Evolutionary conservation across 2,797 vertebrate species (phyloP).

Genomic region (Melanotaenia pygmaea): DNA sequence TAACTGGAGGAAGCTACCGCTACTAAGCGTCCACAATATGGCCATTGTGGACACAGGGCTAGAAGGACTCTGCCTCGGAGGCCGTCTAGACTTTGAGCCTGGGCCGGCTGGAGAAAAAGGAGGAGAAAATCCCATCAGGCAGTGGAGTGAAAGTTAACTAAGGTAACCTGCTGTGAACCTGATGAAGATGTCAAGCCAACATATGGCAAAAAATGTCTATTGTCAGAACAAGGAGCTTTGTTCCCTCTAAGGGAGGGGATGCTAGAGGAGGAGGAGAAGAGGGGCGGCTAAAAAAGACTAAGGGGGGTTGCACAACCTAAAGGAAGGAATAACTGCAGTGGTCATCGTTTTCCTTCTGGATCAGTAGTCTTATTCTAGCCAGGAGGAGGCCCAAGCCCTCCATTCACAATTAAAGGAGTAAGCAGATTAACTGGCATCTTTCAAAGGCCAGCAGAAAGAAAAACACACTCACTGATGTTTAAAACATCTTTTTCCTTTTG

Average conservation of each 20-base stretch:
- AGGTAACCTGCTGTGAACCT: slow-evolving; percentile 97
- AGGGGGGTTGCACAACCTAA: slow-evolving; percentile 80
- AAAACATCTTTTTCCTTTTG: slow-evolving; percentile 69
- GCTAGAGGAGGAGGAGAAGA: slow-evolving; percentile 66
- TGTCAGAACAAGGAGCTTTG: slow-evolving; percentile 90
- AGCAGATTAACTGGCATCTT: slow-evolving; percentile 86
- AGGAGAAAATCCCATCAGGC: slow-evolving; percentile 98
- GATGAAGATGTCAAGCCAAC: slow-evolving; percentile 98
- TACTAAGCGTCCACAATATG: slow-evolving; percentile 90
- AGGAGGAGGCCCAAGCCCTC: slow-evolving; percentile 80
- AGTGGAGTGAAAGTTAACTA: slow-evolving; percentile 98
- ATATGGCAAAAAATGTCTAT: slow-evolving; percentile 94
- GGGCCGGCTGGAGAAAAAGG: slow-evolving; percentile 84
- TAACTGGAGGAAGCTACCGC: slow-evolving; percentile 91
- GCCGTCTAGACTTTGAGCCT: slow-evolving; percentile 91
- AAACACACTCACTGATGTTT: slow-evolving; percentile 81
- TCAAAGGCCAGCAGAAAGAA: slow-evolving; percentile 80
- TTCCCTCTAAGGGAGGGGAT: slow-evolving; percentile 68
- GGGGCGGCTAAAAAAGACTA: slow-evolving; percentile 63
- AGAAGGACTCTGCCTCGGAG: slow-evolving; percentile 79
- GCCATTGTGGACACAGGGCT: slow-evolving; percentile 87
- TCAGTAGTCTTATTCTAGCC: slow-evolving; percentile 88
- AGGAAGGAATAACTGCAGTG: slow-evolving; percentile 89
- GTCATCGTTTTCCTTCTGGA: slow-evolving; percentile 91
- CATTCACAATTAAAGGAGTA: slow-evolving; percentile 87